These are phyloP conservation scores for Catotricha subobsoleta DNA, from an alignment of 2,888 invertebrate species.

Conservation along the genomic window DNA sequence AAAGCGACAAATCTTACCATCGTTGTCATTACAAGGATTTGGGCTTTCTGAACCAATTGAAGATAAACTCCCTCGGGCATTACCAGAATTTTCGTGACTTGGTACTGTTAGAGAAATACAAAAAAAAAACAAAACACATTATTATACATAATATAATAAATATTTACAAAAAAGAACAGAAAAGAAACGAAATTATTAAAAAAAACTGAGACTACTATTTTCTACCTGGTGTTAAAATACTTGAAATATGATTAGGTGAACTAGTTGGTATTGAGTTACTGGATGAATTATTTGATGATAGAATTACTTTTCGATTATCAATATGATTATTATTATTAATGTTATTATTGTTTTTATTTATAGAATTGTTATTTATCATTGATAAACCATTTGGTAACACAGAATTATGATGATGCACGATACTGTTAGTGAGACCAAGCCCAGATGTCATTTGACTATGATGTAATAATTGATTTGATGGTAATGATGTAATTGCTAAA, in stretches of 20 bases:
- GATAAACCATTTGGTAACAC: slow-evolving; percentile 12
- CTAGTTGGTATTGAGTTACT: slow-evolving; percentile 26
- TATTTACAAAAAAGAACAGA: too few species aligned
- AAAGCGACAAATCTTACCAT: slow-evolving; percentile 19
- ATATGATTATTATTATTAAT: slow-evolving; percentile 7
- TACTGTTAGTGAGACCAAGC: too few species aligned
- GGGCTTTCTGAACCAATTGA: slow-evolving; percentile 28
- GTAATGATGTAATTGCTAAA: slow-evolving; percentile 16
- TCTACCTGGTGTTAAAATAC: slow-evolving; percentile 9
- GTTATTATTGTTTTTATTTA: slow-evolving; percentile 19
- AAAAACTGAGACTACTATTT: too few species aligned
- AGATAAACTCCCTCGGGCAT: slow-evolving; percentile 27
- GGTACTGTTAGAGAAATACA: slow-evolving; percentile 1
- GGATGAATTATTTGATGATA: slow-evolving; percentile 15
- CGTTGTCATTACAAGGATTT: slow-evolving; percentile 25
- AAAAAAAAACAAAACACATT: background rate
- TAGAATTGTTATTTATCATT: slow-evolving; percentile 16
- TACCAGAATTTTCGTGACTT: slow-evolving; percentile 20
- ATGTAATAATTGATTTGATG: slow-evolving; percentile 25
- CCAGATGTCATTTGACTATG: slow-evolving; percentile 25
- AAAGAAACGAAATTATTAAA: too few species aligned
- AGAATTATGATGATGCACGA: slow-evolving; percentile 9
- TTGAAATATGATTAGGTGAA: slow-evolving; percentile 22
- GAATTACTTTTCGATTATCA: slow-evolving; percentile 5
- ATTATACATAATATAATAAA: background rate